Base-by-base conservation (phyloP, 2,797 vertebrate species). In the Peromyscus nudipes region DNA sequence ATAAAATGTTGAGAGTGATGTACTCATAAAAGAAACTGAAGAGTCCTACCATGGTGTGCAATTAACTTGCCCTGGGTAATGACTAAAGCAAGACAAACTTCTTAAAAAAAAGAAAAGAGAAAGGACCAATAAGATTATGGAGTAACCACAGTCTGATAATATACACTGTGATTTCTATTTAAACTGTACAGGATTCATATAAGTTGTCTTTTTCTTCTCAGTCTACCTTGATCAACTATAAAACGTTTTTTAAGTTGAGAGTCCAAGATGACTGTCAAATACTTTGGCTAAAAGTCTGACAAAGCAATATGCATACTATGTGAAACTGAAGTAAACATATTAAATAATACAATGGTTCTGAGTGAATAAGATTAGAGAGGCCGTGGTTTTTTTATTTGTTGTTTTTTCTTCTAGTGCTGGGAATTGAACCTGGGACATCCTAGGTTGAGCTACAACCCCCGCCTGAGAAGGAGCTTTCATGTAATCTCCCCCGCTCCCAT, bases 151-250 rank as follows among this genome's bases (percentile, higher is more conserved):
- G 16, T 80, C 25, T 89, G 87, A 2, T 60, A 95, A 76, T 29
- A 67, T 55, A 49, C 10, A 75, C 60, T 64, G 57, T 19, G 37
- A 80, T 79, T 55, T 79, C 81, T 71, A 92, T 27, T 57, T 87
- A 91, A 92, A 57, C 31, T 49, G 16, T 64, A 57, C 1, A 43
- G 23, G 34, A 83, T 14, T 81, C 17, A 92, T n/a, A 91, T 13
- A 84, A 31, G n/a, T 94, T 95, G 95, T 77, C 55, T 91, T 95
- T 96, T 92, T 87, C 62, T 67, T 96, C 49, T 90, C 82, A 93
- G 67, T 76, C 67, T 91, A 69, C 40, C 34, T 65, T 69, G 25
- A 77, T 92, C 65, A 89, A 80, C 2, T 90, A 10, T 21, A 85
- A 84, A 81, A 49, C n/a, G 82, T 79, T 94, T 49, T 84, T 31